Base-by-base conservation (phyloP, 2,797 vertebrate species). In the Jordanella pulchra region DNA sequence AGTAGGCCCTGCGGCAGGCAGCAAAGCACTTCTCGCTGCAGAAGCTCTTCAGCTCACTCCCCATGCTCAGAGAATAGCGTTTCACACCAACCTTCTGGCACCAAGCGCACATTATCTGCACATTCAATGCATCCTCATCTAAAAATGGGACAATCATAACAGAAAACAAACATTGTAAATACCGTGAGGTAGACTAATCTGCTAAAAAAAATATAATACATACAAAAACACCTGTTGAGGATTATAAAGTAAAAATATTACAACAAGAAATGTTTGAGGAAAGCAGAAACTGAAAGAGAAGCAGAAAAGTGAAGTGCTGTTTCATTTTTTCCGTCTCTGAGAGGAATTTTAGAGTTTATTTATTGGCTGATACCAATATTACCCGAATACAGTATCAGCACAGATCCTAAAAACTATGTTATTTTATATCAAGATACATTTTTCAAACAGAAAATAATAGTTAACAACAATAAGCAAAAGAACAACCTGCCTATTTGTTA, bases 1-100 rank as follows among this genome's bases (percentile, higher is more conserved):
- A 99, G 91, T 99, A 99, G 85, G 98, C 98, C 91, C 98, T 95
- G 87, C 98, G 96, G 91, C 98, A 99, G 87, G 98, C 97, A 6
- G 98, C 97, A 85, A 99, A 99, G 94, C 98, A 99, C 93, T 99
- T 99, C 94, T 99, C 98, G 51, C 98, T 99, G 95, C 98, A 99
- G 95, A 99, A 99, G 92, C 95, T 97, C 96, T 99, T 99, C 91
- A 99, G 94, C 93, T 99, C 98, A 61, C 97, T 99, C 83, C 98
- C 98, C 98, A 99, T 99, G 95, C 96, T 98, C 92, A 99, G 95
- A 89, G 98, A 98, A 91, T 99, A 99, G 80, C 97, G 97, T 83
- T 99, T 99, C 89, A 98, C 96, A 65, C 97, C 97, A 83, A 99
- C 95, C 94, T 99, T 99, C 97, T 99, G 98, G 95, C 98, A 99